Base-by-base conservation (phyloP, 1,140 invertebrate species). In the Hylaeus volcanicus region DNA sequence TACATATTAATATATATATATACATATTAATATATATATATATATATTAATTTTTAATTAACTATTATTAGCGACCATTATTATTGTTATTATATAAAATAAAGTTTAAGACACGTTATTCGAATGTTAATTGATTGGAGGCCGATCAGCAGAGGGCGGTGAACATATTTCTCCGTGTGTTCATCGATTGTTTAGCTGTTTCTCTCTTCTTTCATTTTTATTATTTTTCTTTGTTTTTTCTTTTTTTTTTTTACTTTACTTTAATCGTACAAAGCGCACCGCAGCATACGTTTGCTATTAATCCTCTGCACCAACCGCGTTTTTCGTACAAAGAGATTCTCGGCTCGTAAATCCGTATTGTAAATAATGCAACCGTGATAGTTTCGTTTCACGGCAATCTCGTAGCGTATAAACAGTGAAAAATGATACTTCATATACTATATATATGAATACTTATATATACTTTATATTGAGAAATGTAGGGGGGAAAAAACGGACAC, bases 81-180 rank as follows among this genome's bases (percentile, higher is more conserved):
- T 84, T 83, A 87, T 87, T 82, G 60, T 86, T 89, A 84, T 88
- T 82, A 89, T 84, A 89, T 82, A 90, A 81, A 88, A 91, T 90
- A 90, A 92, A 92, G 82, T 92, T 90, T 92, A 92, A 92, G 88
- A 90, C 83, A 90, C 89, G 91, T 93, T 92, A 91, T 87, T 84
- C 66, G 74, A 8, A 86, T 86, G 83, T 84, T 80, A 86, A 81
- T 80, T 84, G 78, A 84, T 86, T 73, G n/a, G 26, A 64, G 51
- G 63, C 75, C 78, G 63, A 81, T 73, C 70, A 73, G 82, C 68
- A 70, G 78, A 81, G 84, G 70, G 73, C 71, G 51, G 71, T 48
- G 14, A 63, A 81, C 66, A 51, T 51, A 72, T 14, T 11, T 70
- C 45, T 9, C 8, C 2, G 51, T 9, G 51, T 51, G 9, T 5